phyloP scores from a whole-genome alignment of 1,140 invertebrate species.

The Chironomus tepperi region DNA sequence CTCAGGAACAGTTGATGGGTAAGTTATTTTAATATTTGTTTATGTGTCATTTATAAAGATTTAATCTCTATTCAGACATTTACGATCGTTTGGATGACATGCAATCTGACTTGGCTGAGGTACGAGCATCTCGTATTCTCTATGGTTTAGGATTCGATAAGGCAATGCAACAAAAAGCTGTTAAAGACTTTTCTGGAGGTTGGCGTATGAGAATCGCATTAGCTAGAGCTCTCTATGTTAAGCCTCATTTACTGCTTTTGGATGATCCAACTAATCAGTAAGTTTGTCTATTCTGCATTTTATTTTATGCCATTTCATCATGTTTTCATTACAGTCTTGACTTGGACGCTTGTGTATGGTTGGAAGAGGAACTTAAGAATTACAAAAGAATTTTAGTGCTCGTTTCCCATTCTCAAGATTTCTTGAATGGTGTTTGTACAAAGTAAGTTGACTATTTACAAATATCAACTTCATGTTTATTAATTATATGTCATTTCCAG shows the following conservation, averaged over 20 bases:
- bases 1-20: slow-evolving; percentile 85
- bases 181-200: slow-evolving; percentile 95
- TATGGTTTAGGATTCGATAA: slow-evolving; percentile 94
- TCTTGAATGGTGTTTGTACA: slow-evolving; percentile 97
- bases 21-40: background rate
- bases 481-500: background rate
- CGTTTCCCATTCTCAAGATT: slow-evolving; percentile 99
- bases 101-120: slow-evolving; percentile 89
- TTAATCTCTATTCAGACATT: slow-evolving; percentile 54
- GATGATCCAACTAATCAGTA: slow-evolving; percentile 77
- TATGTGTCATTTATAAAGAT: background rate
- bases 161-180: slow-evolving; percentile 86
- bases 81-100: slow-evolving; percentile 97
- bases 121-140: slow-evolving; percentile 87
- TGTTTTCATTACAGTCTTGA: slow-evolving; percentile 79
- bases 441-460: slow-evolving; percentile 45
- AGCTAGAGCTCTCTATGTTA: slow-evolving; percentile 81
- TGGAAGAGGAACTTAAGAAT: slow-evolving; percentile 93
- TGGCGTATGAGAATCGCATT: slow-evolving; percentile 99
- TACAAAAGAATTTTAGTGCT: slow-evolving; percentile 97
- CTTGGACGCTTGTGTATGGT: slow-evolving; percentile 99
- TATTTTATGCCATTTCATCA: background rate
- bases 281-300: background rate
- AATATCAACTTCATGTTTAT: background rate
- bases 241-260: slow-evolving; percentile 87